Evolutionary conservation across 1,140 invertebrate genomes (phyloP).

Genomic region (Brachionus angularis): DNA sequence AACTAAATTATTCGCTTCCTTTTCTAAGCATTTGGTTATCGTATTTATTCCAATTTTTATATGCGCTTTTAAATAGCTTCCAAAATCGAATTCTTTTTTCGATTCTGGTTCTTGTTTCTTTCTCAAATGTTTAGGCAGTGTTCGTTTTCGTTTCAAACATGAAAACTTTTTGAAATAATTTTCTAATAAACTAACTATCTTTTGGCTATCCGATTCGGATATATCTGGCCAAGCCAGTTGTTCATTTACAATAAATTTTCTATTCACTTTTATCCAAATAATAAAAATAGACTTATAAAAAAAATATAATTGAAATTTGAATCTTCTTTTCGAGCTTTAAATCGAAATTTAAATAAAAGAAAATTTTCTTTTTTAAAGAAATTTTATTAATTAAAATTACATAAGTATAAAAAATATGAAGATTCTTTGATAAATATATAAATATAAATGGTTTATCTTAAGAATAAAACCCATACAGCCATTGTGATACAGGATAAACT

Average conservation of each 20-base stretch:
- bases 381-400: background rate
- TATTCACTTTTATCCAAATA: background rate
- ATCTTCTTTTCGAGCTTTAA: background rate
- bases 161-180: background rate
- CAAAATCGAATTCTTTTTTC: background rate
- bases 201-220: background rate
- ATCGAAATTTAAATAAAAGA: background rate
- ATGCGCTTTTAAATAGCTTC: background rate
- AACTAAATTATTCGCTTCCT: background rate
- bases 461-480: conserved; percentile 53
- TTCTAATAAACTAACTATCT: background rate
- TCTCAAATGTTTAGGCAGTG: conserved; percentile 9
- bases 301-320: background rate
- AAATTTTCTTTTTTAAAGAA: background rate
- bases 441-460: conserved; percentile 13
- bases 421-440: background rate
- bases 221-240: conserved; percentile 11
- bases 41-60: conserved; percentile 31
- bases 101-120: background rate
- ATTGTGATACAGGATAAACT: conserved; percentile 52
- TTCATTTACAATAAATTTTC: conserved; percentile 10
- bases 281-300: too few species aligned
- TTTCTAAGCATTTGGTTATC: conserved; percentile 21
- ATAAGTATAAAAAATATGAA: background rate
- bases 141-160: conserved; percentile 8